Percentiles rank a stretch among this genome's conserved stretches.
These are phyloP conservation scores for Cerastoderma edule DNA, from an alignment of 2,888 invertebrate genomes.

Conservation along the genomic window DNA sequence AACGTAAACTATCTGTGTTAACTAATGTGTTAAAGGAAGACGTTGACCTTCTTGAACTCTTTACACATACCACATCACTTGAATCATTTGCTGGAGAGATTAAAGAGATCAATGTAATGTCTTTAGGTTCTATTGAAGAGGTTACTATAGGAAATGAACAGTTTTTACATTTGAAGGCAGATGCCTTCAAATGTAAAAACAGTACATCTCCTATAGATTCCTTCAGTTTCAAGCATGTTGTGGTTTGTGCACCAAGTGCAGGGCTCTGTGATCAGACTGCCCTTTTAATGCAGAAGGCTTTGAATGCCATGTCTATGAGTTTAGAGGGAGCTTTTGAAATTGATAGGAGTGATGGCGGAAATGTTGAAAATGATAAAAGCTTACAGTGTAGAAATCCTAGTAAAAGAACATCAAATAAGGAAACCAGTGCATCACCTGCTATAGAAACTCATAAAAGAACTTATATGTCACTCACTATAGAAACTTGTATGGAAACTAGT, in stretches of 20 bases:
- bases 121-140: slow-evolving; percentile 6
- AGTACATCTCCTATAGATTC: too few species aligned
- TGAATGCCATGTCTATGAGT: slow-evolving; percentile 41
- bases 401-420: too few species aligned
- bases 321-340: background rate
- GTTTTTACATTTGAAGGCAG: slow-evolving; percentile 11
- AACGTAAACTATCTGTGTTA: slow-evolving; percentile 60
- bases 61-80: slow-evolving; percentile 34
- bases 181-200: too few species aligned
- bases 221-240: slow-evolving; percentile 41
- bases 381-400: too few species aligned
- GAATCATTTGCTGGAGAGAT: slow-evolving; percentile 31
- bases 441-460: too few species aligned
- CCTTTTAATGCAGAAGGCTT: slow-evolving; percentile 49
- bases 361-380: too few species aligned
- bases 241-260: slow-evolving; percentile 65
- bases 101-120: slow-evolving; percentile 27
- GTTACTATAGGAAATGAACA: slow-evolving; percentile 39
- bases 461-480: too few species aligned
- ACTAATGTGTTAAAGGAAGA: slow-evolving; percentile 62
- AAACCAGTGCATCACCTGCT: too few species aligned
- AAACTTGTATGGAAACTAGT: too few species aligned
- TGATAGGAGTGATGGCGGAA: background rate
- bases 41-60: slow-evolving; percentile 49
- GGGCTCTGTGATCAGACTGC: slow-evolving; percentile 60